Conservation (phyloP, 2,888 invertebrate genomes). For the Xanthia togata region DNA sequence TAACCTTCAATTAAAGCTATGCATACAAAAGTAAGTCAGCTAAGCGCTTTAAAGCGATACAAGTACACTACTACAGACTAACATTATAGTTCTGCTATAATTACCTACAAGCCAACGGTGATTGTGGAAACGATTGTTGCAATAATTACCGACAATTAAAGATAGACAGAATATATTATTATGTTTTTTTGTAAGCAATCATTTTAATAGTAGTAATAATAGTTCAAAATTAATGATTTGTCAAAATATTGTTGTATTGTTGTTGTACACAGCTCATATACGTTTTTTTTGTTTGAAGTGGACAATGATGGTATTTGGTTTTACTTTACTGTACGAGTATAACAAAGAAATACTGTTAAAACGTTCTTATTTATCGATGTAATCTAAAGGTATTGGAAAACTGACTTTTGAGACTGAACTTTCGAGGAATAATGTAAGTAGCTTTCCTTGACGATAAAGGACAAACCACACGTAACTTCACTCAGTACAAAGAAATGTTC, state of each 20-base stretch:
- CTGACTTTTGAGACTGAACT: background rate
- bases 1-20: background rate
- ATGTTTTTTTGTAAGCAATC: background rate
- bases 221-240: too few relatives aligned
- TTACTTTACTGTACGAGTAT: background rate
- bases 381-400: constrained; percentile 11
- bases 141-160: background rate
- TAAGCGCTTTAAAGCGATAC: constrained; percentile 9
- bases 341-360: background rate
- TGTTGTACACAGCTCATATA: background rate
- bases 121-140: background rate
- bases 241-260: too few relatives aligned
- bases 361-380: background rate
- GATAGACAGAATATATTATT: background rate
- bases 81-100: background rate
- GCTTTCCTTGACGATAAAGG: background rate
- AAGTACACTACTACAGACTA: background rate
- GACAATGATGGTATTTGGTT: background rate
- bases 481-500: constrained; percentile 9
- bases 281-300: background rate
- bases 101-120: background rate
- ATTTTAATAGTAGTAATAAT: background rate
- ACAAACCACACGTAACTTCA: background rate
- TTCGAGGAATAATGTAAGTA: constrained; percentile 1
- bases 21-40: background rate